Conservation (phyloP, 2,797 vertebrate species). For the Anguilla obscura region DNA sequence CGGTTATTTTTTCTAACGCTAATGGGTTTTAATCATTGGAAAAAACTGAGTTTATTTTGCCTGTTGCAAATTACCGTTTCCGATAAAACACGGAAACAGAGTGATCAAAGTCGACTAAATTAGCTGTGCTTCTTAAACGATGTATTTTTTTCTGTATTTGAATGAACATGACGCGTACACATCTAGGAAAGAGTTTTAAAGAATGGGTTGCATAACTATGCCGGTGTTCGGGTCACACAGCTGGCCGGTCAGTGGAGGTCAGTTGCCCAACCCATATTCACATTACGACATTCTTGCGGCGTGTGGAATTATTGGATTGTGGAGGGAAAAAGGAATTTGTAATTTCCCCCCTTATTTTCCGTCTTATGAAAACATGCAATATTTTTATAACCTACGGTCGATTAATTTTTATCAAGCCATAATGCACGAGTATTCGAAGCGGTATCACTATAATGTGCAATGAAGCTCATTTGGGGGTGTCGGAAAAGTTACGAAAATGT, state of each 20-base stretch:
- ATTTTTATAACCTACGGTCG: neutral
- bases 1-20: neutral
- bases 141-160: neutral
- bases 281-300: neutral
- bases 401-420: neutral
- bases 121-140: neutral
- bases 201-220: conserved; percentile 69
- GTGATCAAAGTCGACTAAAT: neutral
- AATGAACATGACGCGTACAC: neutral
- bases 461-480: neutral
- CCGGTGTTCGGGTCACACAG: conserved; percentile 55
- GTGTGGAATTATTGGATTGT: neutral
- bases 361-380: neutral
- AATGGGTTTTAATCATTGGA: neutral
- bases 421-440: neutral
- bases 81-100: neutral
- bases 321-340: neutral
- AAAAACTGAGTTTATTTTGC: neutral
- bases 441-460: neutral
- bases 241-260: conserved; percentile 59
- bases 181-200: conserved; percentile 28
- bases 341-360: neutral
- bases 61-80: neutral
- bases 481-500: neutral
- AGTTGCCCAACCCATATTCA: conserved; percentile 37